Evolutionary conservation across 2,888 invertebrate species (phyloP).

Genomic region (Leptinotarsa tumamoca): DNA sequence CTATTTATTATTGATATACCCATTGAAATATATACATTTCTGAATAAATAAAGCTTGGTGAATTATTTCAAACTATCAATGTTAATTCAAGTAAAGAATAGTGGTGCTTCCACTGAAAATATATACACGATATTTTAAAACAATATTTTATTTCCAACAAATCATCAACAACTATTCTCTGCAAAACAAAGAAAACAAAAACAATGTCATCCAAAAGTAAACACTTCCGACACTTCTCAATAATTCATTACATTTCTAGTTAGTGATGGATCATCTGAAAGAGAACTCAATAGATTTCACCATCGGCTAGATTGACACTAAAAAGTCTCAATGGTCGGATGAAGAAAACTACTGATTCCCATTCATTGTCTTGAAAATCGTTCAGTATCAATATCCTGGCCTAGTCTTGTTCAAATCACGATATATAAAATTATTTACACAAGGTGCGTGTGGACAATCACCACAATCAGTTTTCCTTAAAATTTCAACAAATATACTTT

Average conservation of each 20-base stretch:
- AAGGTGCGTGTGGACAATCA: neutral
- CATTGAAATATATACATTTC: neutral
- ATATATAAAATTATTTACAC: neutral
- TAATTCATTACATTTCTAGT: conserved; percentile 6
- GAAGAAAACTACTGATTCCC: neutral
- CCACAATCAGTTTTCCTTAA: neutral
- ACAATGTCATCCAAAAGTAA: conserved; percentile 26
- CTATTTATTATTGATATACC: neutral
- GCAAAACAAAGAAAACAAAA: conserved; percentile 30
- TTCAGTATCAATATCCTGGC: no score
- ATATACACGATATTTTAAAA: conserved; percentile 48
- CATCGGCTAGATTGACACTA: neutral
- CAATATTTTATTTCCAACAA: conserved; percentile 56
- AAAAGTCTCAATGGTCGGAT: neutral
- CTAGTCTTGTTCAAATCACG: neutral
- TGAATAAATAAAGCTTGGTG: neutral
- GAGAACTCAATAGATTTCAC: neutral
- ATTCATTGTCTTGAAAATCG: neutral
- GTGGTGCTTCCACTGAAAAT: conserved; percentile 25
- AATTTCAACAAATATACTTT: neutral
- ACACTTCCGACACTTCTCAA: conserved; percentile 15
- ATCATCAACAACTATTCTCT: conserved; percentile 35
- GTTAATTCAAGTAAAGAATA: neutral
- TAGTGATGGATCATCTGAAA: neutral
- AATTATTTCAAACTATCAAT: neutral